Evolutionary conservation across 2,797 vertebrate genomes (phyloP), one percentile per base, ranked within the genome.

Genomic region (Denticeps clupeoides): DNA sequence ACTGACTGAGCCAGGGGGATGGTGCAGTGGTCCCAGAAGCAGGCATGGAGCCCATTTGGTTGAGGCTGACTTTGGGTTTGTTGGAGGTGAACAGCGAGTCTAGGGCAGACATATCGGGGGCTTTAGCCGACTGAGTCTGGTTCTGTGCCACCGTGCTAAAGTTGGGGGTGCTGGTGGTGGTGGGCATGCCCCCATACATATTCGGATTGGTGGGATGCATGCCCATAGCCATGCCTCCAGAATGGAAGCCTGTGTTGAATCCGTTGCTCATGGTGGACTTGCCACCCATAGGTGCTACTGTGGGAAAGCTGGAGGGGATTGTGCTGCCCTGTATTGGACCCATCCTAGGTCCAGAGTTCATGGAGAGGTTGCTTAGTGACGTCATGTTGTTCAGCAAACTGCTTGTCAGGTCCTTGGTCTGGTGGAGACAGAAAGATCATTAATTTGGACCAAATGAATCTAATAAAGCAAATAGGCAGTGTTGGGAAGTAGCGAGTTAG

Each of bases 401-500:
- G 74, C 86, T 89, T 51, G 91, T 97, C 72, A 98, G 79, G 70
- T 97, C 93, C 64, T 96, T 98, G 4, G 89, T 80, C 94, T 98
- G 81, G 18, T 75, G 45, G 24, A 50, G 15, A 37, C 23, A 48
- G 22, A 42, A 24, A 21, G 11, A 41, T 4, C n/a, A n/a, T n/a
- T n/a, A n/a, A n/a, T n/a, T n/a, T n/a, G n/a, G n/a, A n/a, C n/a
- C n/a, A n/a, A n/a, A n/a, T n/a, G n/a, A n/a, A n/a, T n/a, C n/a
- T n/a, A n/a, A n/a, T n/a, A n/a, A n/a, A n/a, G n/a, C n/a, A n/a
- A n/a, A n/a, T n/a, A n/a, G n/a, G n/a, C n/a, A n/a, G n/a, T n/a
- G n/a, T n/a, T n/a, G n/a, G n/a, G n/a, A n/a, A n/a, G n/a, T n/a
- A n/a, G n/a, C n/a, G n/a, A n/a, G n/a, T n/a, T n/a, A n/a, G n/a